phyloP scores from a whole-genome alignment of 2,113 vertebrate species.

The Salvelinus alpinus region DNA sequence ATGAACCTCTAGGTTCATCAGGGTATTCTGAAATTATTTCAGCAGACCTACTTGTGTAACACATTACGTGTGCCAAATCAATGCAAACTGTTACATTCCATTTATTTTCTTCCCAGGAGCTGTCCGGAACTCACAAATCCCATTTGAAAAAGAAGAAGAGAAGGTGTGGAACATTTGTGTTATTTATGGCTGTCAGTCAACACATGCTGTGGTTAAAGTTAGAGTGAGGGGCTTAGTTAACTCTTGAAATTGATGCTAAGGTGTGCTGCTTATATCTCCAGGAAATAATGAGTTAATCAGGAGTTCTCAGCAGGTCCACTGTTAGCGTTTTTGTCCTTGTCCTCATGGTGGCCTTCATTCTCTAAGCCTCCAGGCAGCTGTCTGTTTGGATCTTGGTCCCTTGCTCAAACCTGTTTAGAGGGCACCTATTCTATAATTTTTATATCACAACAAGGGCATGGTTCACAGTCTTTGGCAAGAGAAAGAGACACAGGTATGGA shows the following conservation, averaged over 20 bases:
- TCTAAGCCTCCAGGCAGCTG: too few species aligned
- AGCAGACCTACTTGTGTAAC: too few species aligned
- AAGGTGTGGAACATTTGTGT: conserved; percentile 72
- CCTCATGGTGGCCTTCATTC: too few species aligned
- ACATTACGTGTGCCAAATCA: too few species aligned
- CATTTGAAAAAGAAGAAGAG: conserved; percentile 65
- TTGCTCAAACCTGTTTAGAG: too few species aligned
- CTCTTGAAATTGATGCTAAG: background rate
- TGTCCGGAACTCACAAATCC: conserved; percentile 63
- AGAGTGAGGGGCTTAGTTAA: conserved; percentile 6
- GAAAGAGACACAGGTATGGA: too few species aligned
- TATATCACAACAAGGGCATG: background rate
- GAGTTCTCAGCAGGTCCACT: conserved; percentile 2
- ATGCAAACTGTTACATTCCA: conserved; percentile 7
- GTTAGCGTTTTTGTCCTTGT: too few species aligned
- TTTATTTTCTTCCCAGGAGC: conserved; percentile 67
- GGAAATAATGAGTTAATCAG: conserved; percentile 17
- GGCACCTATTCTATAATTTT: background rate
- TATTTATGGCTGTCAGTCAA: background rate
- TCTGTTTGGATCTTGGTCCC: too few species aligned
- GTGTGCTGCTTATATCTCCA: background rate
- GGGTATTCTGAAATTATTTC: background rate
- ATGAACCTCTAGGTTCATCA: background rate
- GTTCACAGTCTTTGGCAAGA: background rate
- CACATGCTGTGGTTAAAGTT: background rate